Evolutionary conservation across 2,888 invertebrate genomes (phyloP), one percentile per base, ranked within the genome.

Genomic region (Oxycera nigricornis): DNA sequence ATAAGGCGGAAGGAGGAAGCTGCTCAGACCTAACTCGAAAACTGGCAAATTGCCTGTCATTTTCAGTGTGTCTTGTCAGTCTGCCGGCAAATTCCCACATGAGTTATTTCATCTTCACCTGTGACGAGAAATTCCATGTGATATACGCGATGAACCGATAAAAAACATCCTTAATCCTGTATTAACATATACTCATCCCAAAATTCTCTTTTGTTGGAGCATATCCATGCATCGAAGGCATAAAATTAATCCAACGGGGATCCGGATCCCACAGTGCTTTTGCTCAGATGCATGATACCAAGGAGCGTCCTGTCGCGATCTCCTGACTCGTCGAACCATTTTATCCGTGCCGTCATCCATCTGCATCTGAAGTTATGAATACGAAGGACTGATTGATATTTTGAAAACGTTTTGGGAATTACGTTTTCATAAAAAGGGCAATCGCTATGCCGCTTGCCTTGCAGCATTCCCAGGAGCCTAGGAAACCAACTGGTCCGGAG

Each of bases 281-380:
- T 11, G 17, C 26, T 55, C 20, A 26, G 11, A 50, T 55, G 55
- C 22, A 30, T 55, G 24, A 24, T 24, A 0, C 39, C 14, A 30
- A 65, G 22, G 11, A 17, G 11, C 39, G 41, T 24, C n/a, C 22
- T 20, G 9, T 2, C 9, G 17, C 35, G 2, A 1, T 22, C 41
- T 14, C 28, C 35, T 14, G 24, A 14, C 24, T 28, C 59, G 22
- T 28, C 59, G 26, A 59, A 30, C 11, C 59, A 59, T 59, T n/a
- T n/a, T 30, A 26, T 26, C 62, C 30, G 2, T 50, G 17, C 50
- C 50, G 28, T 50, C 70, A 55, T 70, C 30, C 55, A 70, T 70
- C 70, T 70, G 70, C 52, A 70, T 70, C 22, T 70, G 70, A 70
- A 70, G 70, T 70, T 70, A 70, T 70, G 70, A 70, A 52, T 55